Conservation (phyloP, 2,113 vertebrate genomes). For the Diadophis punctatus region DNA sequence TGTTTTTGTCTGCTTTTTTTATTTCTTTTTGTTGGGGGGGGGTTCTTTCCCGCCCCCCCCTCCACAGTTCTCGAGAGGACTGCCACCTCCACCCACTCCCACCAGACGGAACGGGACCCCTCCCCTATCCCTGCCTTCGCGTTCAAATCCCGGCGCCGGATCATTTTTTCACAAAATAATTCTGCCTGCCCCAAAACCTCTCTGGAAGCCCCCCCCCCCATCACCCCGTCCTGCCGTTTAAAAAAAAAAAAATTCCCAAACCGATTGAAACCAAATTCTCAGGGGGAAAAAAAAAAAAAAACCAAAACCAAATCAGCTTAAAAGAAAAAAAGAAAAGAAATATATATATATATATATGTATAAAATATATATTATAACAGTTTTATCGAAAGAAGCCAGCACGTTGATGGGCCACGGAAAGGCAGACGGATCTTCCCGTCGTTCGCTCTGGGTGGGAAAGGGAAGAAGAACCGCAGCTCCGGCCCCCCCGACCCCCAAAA, state of each 20-base stretch:
- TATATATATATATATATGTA: slow-evolving; percentile 18
- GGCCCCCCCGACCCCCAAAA: not conserved
- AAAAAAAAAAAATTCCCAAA: slow-evolving; percentile 27
- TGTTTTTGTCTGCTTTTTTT: slow-evolving; percentile 21
- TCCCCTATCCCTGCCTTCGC: slow-evolving; percentile 4
- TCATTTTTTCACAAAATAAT: slow-evolving; percentile 34
- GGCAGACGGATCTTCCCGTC: too few relatives aligned
- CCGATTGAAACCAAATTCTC: slow-evolving; percentile 32
- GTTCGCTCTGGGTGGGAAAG: too few relatives aligned
- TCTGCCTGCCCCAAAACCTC: slow-evolving; percentile 33
- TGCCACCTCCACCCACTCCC: slow-evolving; percentile 46
- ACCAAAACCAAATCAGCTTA: slow-evolving; percentile 26
- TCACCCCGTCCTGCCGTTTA: not conserved
- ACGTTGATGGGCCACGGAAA: not conserved
- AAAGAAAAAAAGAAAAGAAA: slow-evolving; percentile 36
- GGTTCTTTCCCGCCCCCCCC: slow-evolving; percentile 60
- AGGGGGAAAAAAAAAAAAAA: slow-evolving; percentile 2
- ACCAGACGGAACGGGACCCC: slow-evolving; percentile 64
- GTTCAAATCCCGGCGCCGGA: slow-evolving; percentile 24
- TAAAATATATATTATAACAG: slow-evolving; percentile 49
- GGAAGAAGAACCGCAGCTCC: not conserved
- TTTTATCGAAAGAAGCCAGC: slow-evolving; percentile 12
- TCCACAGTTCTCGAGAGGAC: slow-evolving; percentile 83
- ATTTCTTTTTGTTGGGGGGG: slow-evolving; percentile 27
- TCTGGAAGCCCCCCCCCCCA: not conserved